Evolutionary conservation across 2,888 invertebrate genomes (phyloP).

Genomic region (Eupithecia vulgata): DNA sequence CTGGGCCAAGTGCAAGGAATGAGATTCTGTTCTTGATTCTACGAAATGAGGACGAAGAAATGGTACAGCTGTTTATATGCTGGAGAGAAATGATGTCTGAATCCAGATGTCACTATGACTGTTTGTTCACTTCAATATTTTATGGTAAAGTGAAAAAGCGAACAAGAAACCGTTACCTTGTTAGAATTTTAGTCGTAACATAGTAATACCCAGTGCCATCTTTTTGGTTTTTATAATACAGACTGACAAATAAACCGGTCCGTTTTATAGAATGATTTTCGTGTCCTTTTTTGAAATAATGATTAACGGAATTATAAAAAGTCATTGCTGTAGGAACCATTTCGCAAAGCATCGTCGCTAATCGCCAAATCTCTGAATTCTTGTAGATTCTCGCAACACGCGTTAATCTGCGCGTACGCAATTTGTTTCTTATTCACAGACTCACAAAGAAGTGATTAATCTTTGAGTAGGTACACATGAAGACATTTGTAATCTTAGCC

Average conservation of each 20-base stretch:
- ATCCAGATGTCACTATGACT: too few species aligned
- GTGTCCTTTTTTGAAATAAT: not conserved
- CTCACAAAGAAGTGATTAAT: conserved; percentile 2
- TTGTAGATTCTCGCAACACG: conserved; percentile 23
- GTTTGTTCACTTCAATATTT: too few species aligned
- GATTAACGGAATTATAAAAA: not conserved
- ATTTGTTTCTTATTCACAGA: conserved; percentile 6
- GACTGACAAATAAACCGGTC: not conserved
- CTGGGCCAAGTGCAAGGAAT: conserved; percentile 31
- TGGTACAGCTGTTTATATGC: not conserved
- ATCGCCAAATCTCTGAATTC: conserved; percentile 6
- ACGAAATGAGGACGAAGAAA: conserved; percentile 5
- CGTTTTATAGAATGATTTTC: not conserved
- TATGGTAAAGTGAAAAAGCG: too few species aligned
- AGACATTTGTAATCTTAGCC: not conserved
- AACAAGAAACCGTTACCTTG: too few species aligned
- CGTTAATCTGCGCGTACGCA: conserved; percentile 18
- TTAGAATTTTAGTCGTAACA: too few species aligned
- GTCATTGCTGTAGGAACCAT: not conserved
- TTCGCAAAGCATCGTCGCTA: not conserved
- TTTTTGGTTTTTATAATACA: not conserved
- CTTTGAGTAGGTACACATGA: conserved; percentile 3
- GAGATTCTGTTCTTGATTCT: conserved; percentile 14
- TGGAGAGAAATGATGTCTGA: too few species aligned
- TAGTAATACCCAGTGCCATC: not conserved